These are phyloP conservation scores for Thera britannica DNA, from an alignment of 2,888 invertebrate genomes.

Conservation along the genomic window DNA sequence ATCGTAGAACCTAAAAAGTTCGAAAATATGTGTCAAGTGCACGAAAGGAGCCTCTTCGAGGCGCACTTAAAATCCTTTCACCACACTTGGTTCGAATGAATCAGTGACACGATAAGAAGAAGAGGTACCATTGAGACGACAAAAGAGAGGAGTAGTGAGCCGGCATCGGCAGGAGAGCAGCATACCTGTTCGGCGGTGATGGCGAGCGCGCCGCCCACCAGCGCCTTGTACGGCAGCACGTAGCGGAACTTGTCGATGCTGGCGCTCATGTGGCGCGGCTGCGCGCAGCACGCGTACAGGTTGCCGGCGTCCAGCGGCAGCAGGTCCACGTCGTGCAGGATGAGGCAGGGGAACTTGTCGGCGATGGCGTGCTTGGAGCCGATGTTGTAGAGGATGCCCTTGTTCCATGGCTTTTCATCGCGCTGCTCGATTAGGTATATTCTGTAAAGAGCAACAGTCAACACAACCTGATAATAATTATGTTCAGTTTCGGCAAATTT, in stretches of 20 bases:
- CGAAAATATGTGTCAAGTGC: too few relatives aligned
- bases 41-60: too few relatives aligned
- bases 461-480: background rate
- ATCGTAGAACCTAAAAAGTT: too few relatives aligned
- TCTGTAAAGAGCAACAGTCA: conserved; percentile 57
- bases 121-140: too few relatives aligned
- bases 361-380: conserved; percentile 91
- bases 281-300: conserved; percentile 91
- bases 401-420: conserved; percentile 91
- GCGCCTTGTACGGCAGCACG: conserved; percentile 52
- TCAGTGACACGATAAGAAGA: too few relatives aligned
- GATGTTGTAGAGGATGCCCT: conserved; percentile 94
- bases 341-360: conserved; percentile 90
- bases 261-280: conserved; percentile 95
- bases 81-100: too few relatives aligned
- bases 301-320: conserved; percentile 92
- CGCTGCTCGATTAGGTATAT: conserved; percentile 94
- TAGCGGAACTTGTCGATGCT: conserved; percentile 90
- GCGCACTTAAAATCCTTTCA: too few relatives aligned
- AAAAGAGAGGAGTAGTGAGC: too few relatives aligned
- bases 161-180: too few relatives aligned
- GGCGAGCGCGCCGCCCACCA: conserved; percentile 75
- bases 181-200: conserved; percentile 55
- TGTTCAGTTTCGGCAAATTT: too few relatives aligned
- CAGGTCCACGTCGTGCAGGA: conserved; percentile 96